Conservation (phyloP, 2,797 vertebrate species). For the Taenioides sp. region DNA sequence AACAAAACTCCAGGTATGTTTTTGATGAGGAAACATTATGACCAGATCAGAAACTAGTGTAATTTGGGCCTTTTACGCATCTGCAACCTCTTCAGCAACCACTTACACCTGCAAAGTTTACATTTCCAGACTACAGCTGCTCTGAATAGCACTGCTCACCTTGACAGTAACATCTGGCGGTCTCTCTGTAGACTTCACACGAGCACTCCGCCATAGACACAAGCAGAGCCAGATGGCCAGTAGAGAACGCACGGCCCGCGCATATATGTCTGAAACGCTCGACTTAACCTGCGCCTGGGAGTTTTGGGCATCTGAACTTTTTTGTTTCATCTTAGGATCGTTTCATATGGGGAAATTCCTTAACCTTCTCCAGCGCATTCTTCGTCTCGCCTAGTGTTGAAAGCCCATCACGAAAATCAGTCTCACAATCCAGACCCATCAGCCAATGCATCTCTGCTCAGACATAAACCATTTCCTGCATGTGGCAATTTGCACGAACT, state of each 20-base stretch:
- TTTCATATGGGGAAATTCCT: slow-evolving; percentile 59
- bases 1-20: too few relatives aligned
- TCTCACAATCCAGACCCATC: slow-evolving; percentile 35
- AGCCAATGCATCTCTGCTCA: slow-evolving; percentile 46
- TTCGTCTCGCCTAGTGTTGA: slow-evolving; percentile 32
- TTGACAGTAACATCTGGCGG: slow-evolving; percentile 69
- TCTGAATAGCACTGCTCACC: slow-evolving; percentile 49
- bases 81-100: slow-evolving; percentile 20
- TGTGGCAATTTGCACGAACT: slow-evolving; percentile 61
- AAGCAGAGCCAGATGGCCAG: slow-evolving; percentile 56
- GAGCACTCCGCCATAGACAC: slow-evolving; percentile 25
- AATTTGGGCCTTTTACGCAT: too few relatives aligned
- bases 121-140: slow-evolving; percentile 24
- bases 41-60: too few relatives aligned
- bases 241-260: slow-evolving; percentile 33
- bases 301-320: slow-evolving; percentile 29
- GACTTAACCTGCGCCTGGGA: slow-evolving; percentile 16
- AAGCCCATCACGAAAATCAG: slow-evolving; percentile 42
- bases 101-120: slow-evolving; percentile 22
- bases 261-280: slow-evolving; percentile 20
- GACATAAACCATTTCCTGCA: slow-evolving; percentile 66
- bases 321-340: slow-evolving; percentile 52
- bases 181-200: slow-evolving; percentile 45
- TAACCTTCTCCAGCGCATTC: slow-evolving; percentile 44
- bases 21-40: too few relatives aligned